phyloP scores from a whole-genome alignment of 2,888 invertebrate genomes.

The Tuta absoluta region DNA sequence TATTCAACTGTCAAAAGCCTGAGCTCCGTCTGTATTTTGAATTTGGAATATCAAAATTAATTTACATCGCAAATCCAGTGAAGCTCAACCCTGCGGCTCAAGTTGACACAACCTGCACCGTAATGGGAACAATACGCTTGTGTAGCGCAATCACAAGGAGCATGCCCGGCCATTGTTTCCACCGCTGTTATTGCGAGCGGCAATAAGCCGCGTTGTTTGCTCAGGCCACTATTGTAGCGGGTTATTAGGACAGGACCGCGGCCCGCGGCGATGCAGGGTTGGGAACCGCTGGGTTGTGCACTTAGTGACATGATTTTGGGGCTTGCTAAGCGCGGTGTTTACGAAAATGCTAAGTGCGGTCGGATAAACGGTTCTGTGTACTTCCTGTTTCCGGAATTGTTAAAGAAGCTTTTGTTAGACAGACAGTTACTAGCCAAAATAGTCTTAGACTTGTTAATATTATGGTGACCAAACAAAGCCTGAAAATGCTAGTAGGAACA shows the following conservation, averaged over 20 bases:
- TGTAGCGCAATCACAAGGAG: constrained; percentile 65
- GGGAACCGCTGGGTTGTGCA: constrained; percentile 55
- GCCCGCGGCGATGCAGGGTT: constrained; percentile 51
- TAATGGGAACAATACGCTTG: constrained; percentile 63
- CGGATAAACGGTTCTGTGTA: constrained; percentile 14
- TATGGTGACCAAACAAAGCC: background rate
- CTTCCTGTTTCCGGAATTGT: constrained; percentile 11
- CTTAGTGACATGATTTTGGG: constrained; percentile 45
- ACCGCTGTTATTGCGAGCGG: constrained; percentile 71
- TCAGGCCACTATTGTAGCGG: constrained; percentile 70
- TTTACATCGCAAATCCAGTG: constrained; percentile 15
- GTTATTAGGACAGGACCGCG: constrained; percentile 71
- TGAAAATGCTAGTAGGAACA: background rate
- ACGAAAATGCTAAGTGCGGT: constrained; percentile 19
- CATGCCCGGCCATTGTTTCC: constrained; percentile 67
- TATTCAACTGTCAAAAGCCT: background rate
- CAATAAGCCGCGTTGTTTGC: constrained; percentile 74
- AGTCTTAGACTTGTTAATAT: background rate
- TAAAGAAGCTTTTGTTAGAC: constrained; percentile 7
- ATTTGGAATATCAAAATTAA: constrained; percentile 13
- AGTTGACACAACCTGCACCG: constrained; percentile 59
- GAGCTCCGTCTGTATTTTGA: background rate
- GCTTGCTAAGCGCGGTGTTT: constrained; percentile 15
- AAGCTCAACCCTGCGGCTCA: constrained; percentile 47
- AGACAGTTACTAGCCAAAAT: background rate